Percentiles rank a stretch among this genome's conserved stretches.
Conservation (phyloP, 2,113 vertebrate genomes). For the Pithys albifrons region DNA sequence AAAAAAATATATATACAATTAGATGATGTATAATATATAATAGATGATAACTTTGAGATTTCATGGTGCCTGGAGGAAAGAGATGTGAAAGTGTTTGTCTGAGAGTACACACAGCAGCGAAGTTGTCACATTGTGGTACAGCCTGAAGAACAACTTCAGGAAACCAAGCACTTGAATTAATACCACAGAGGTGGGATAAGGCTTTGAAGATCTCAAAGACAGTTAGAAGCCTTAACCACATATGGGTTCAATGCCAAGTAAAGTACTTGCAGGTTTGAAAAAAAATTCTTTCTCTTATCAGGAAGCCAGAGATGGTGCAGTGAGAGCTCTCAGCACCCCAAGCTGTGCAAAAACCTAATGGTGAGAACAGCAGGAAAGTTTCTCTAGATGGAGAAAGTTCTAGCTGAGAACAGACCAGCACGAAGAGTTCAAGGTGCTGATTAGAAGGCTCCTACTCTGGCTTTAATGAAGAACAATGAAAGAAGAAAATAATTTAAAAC, state of each 20-base stretch:
- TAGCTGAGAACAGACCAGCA: background rate
- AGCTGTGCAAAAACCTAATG: background rate
- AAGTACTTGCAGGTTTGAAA: background rate
- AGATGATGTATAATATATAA: background rate
- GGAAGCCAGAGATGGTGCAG: background rate
- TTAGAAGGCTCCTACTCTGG: background rate
- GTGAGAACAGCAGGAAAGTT: background rate
- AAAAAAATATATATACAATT: background rate
- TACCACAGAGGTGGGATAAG: background rate
- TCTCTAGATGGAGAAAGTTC: background rate
- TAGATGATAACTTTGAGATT: background rate
- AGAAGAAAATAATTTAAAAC: background rate
- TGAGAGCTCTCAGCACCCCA: background rate
- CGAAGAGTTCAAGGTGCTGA: background rate
- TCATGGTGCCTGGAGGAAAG: background rate
- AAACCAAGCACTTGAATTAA: background rate
- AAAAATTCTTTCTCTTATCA: background rate
- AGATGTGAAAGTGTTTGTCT: background rate
- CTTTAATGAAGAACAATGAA: background rate
- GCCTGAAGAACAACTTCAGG: background rate
- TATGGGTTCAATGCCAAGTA: background rate
- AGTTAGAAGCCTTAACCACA: background rate
- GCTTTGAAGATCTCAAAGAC: background rate
- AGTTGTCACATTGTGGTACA: accelerated
- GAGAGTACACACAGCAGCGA: background rate